Evolutionary conservation across 2,113 vertebrate genomes (phyloP).

Genomic region (Prietella phreatophila): DNA sequence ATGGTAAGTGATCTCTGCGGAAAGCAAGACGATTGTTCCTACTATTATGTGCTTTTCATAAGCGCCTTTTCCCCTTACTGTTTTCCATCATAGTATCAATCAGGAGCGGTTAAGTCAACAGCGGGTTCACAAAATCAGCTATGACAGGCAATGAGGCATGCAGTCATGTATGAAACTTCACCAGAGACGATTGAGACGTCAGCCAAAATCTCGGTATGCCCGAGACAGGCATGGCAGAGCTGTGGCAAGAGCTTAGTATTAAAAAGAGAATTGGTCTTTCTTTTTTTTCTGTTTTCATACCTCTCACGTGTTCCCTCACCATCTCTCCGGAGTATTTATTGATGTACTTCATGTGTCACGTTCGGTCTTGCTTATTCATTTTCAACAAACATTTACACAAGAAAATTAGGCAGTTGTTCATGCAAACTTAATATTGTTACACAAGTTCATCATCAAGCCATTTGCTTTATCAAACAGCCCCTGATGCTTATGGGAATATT

Average conservation of each 20-base stretch:
- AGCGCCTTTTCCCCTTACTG: neutral
- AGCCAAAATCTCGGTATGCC: constrained; percentile 18
- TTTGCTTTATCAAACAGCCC: constrained; percentile 71
- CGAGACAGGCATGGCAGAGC: constrained; percentile 30
- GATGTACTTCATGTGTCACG: constrained; percentile 41
- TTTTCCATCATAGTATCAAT: constrained; percentile 34
- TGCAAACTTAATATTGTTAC: constrained; percentile 75
- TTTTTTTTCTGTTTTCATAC: neutral
- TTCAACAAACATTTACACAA: constrained; percentile 61
- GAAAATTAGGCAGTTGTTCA: constrained; percentile 71
- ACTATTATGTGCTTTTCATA: constrained; percentile 23
- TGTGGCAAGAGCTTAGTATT: constrained; percentile 28
- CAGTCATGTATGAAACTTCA: constrained; percentile 42
- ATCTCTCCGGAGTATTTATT: constrained; percentile 42
- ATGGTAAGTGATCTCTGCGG: constrained; percentile 28
- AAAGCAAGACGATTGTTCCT: constrained; percentile 35
- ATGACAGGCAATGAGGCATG: constrained; percentile 40
- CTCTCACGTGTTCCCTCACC: constrained; percentile 4
- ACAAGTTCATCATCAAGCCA: constrained; percentile 69
- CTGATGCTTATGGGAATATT: constrained; percentile 74
- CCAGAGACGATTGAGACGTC: constrained; percentile 41
- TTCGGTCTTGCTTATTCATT: constrained; percentile 42
- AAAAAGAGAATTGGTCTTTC: neutral
- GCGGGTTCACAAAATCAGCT: constrained; percentile 15
- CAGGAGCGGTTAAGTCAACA: constrained; percentile 30